These are phyloP conservation scores for Drosophila barbarae DNA, from an alignment of 2,888 invertebrate genomes.

Conservation along the genomic window DNA sequence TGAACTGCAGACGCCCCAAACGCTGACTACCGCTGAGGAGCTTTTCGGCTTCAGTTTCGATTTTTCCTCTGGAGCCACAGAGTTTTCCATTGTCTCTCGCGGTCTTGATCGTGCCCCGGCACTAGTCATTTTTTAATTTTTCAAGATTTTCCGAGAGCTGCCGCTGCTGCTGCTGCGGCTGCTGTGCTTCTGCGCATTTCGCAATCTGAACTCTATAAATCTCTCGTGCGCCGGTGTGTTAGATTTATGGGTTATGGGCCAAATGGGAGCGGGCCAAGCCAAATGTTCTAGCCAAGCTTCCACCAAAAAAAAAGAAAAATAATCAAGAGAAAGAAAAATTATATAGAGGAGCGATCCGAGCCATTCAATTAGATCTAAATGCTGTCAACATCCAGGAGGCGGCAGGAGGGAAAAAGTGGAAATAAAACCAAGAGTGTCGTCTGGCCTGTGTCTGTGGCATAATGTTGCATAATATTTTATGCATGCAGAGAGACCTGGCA, in stretches of 20 bases:
- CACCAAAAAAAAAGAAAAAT: not conserved
- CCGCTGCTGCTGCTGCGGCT: slow-evolving; percentile 29
- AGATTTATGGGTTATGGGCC: slow-evolving; percentile 60
- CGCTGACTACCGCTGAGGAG: slow-evolving; percentile 70
- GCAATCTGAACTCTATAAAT: slow-evolving; percentile 56
- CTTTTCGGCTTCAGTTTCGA: slow-evolving; percentile 21
- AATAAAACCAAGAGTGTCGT: slow-evolving; percentile 57
- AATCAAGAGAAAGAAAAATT: not conserved
- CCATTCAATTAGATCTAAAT: slow-evolving; percentile 72
- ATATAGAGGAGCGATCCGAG: slow-evolving; percentile 26
- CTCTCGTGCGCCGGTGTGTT: slow-evolving; percentile 43
- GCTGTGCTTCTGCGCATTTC: slow-evolving; percentile 50
- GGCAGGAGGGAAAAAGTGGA: slow-evolving; percentile 10
- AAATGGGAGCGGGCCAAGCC: slow-evolving; percentile 58
- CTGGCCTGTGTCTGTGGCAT: slow-evolving; percentile 52
- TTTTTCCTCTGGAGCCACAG: slow-evolving; percentile 38
- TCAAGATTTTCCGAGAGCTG: slow-evolving; percentile 49
- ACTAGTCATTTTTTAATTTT: slow-evolving; percentile 70
- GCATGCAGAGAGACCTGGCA: slow-evolving; percentile 70
- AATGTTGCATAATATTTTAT: slow-evolving; percentile 71
- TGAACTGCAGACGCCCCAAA: slow-evolving; percentile 79
- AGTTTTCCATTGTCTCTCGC: slow-evolving; percentile 62
- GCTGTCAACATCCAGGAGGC: slow-evolving; percentile 63
- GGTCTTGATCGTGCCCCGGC: slow-evolving; percentile 72
- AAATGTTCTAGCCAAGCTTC: slow-evolving; percentile 44